A percentile compares a stretch with the other conserved stretches of the same genome.
Conservation (phyloP, 2,888 invertebrate genomes). For the Tenodera sinensis region DNA sequence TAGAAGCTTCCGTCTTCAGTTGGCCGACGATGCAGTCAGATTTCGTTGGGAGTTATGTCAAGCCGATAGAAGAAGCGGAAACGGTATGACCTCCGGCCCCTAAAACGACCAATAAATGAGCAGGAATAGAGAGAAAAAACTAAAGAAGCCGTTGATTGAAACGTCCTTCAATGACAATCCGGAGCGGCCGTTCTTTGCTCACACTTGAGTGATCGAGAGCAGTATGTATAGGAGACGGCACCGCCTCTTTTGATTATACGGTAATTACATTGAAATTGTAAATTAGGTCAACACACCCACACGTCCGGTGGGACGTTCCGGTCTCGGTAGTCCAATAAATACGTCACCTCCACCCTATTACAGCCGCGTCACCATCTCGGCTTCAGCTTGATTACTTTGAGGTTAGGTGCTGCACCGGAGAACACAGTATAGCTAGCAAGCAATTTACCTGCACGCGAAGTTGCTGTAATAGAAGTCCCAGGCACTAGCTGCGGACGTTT, state of each 20-base stretch:
- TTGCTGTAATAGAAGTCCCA: no score
- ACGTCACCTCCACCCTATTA: neutral
- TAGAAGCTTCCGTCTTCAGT: no score
- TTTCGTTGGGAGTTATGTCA: no score
- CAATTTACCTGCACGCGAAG: no score
- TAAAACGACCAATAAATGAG: neutral
- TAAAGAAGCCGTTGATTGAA: neutral
- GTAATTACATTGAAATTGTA: slow-evolving; percentile 24
- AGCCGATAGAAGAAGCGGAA: no score
- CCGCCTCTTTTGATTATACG: slow-evolving; percentile 19
- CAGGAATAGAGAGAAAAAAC: neutral
- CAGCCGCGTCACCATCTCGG: neutral
- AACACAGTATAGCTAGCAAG: no score
- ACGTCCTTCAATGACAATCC: neutral
- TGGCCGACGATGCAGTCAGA: no score
- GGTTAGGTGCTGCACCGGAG: neutral
- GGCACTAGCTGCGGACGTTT: no score
- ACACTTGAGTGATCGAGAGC: neutral
- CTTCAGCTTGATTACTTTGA: neutral
- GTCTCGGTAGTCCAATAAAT: neutral
- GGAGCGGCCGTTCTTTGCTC: neutral
- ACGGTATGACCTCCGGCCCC: no score
- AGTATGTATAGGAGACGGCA: neutral
- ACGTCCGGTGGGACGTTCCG: slow-evolving; percentile 9
- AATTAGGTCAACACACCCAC: slow-evolving; percentile 27